Evolutionary conservation across 2,797 vertebrate genomes (phyloP), one percentile per base, ranked within the genome.

Genomic region (Champsocephalus esox): DNA sequence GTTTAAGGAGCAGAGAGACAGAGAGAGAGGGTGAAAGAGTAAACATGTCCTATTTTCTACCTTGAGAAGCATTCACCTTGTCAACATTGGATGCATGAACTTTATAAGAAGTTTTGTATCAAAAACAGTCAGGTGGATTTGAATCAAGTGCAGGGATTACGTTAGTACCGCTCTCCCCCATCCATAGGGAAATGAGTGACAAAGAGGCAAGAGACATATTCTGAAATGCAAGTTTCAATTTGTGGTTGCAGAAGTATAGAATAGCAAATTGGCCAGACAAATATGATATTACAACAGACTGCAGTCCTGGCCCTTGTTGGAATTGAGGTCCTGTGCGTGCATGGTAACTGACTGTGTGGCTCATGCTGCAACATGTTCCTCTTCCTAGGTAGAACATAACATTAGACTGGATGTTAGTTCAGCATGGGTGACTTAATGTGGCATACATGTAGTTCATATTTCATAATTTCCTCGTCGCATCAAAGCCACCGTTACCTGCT

Each of bases 401-500:
- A 87, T 87, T 70, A 78, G 63, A 84, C 46, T 24, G 0, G 44
- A 46, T 59, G 75, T 55, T 69, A 68, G 65, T 62, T 80, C 78
- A 84, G 73, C 78, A 82, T 70, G 63, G 67, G 71, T 83, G 75
- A 81, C 77, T 88, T 85, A 77, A 83, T 87, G 66, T 65, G 50
- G 69, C 77, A 54, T 45, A 21, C 21, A 21, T 21, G 21, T 21
- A 77, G 71, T 90, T 77, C 70, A 83, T 91, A 88, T 87, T 78
- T 88, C 81, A 85, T 89, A 73, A 88, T 90, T 90, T 89, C 85
- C 81, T 79, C 79, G 83, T 68, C 70, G 81, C 59, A 83, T 68
- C 51, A 58, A 57, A 70, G 78, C 73, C 81, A 83, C 66, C 67
- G 61, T 76, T 85, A 81, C 79, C 82, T 80, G 56, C 60, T 19